A percentile compares a stretch with the other conserved stretches of the same genome.
Evolutionary conservation across 1,140 invertebrate genomes (phyloP).

Genomic region (Akabosia matsudoensis): DNA sequence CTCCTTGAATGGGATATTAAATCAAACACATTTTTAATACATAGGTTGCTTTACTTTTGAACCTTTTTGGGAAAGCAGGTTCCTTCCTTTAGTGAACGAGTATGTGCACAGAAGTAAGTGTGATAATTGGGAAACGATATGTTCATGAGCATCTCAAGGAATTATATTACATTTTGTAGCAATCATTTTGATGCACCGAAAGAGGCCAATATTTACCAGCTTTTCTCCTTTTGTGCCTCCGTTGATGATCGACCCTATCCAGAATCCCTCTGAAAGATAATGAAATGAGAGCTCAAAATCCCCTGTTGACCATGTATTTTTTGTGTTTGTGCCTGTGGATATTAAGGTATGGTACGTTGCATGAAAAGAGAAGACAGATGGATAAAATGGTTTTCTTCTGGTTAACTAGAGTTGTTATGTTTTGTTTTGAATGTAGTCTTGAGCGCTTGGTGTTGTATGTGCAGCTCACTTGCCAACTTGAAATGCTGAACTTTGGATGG

Average conservation of each 20-base stretch:
- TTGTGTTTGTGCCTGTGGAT: neutral
- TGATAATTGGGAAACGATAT: no score
- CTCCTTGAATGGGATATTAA: no score
- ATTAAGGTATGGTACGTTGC: neutral
- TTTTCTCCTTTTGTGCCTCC: no score
- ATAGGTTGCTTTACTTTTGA: neutral
- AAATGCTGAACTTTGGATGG: neutral
- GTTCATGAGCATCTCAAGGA: no score
- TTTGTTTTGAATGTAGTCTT: neutral
- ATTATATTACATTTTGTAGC: no score
- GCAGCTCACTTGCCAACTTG: conserved; percentile 20
- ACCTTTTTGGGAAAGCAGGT: no score
- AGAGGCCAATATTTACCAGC: no score
- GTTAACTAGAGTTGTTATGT: neutral
- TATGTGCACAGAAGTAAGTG: no score
- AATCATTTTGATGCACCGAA: no score
- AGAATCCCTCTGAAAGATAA: neutral
- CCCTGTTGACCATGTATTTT: neutral
- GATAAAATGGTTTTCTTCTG: neutral
- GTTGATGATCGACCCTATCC: neutral
- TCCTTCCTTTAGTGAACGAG: no score
- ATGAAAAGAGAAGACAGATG: neutral
- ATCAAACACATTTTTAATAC: neutral
- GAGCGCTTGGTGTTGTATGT: neutral
- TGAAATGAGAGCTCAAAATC: conserved; percentile 21